These are phyloP conservation scores for Sparus aurata DNA, from an alignment of 2,797 vertebrate genomes.

Conservation along the genomic window DNA sequence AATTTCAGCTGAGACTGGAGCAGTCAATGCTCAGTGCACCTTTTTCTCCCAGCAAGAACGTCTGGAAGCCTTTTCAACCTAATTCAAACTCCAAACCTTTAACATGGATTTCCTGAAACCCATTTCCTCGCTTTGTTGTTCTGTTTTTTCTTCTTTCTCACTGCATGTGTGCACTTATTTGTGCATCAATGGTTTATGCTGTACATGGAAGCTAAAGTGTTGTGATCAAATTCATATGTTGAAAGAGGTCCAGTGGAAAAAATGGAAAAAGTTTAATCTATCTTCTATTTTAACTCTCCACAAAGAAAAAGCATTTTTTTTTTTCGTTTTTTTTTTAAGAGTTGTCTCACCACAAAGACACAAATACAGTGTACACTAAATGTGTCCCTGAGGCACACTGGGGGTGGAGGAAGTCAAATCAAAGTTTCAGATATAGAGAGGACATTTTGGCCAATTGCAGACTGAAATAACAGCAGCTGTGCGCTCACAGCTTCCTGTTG, in stretches of 20 bases:
- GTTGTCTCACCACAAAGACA: not conserved
- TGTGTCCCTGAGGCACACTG: not conserved
- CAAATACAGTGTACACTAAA: not conserved
- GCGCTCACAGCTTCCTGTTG: constrained; percentile 36
- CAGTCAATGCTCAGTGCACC: not conserved
- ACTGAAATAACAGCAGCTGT: constrained; percentile 30
- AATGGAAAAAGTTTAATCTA: too few species aligned
- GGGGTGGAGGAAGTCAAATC: constrained; percentile 3
- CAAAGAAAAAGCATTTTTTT: not conserved
- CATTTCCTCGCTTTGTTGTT: not conserved
- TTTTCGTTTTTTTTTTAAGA: not conserved
- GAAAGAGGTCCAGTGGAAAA: not conserved
- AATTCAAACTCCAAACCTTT: not conserved
- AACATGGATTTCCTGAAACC: not conserved
- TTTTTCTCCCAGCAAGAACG: not conserved
- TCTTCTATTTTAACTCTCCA: not conserved
- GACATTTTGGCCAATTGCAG: constrained; percentile 16
- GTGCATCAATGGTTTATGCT: not conserved
- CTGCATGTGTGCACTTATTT: not conserved
- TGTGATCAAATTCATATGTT: not conserved
- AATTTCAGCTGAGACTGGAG: not conserved
- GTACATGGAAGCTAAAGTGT: not conserved
- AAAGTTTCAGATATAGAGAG: not conserved
- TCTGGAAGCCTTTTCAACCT: not conserved
- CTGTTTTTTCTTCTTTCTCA: not conserved